Evolutionary conservation across 2,797 vertebrate genomes (phyloP).

Genomic region (Fistularia tabacaria): DNA sequence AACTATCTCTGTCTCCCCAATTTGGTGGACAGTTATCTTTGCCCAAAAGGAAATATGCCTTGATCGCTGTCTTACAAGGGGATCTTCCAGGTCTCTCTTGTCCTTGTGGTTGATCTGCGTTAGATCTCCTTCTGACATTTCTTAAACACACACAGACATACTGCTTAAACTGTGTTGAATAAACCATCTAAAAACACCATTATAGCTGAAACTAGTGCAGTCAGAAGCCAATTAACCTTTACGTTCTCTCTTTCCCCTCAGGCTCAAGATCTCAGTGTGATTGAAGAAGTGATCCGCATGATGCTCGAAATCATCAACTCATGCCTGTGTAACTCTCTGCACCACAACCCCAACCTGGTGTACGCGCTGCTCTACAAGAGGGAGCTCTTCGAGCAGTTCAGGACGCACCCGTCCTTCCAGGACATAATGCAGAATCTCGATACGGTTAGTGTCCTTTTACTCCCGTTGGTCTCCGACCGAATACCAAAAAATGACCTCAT

Average conservation of each 20-base stretch:
- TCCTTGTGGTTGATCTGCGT: not conserved
- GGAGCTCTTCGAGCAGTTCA: conserved; percentile 96
- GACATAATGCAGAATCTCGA: conserved; percentile 99
- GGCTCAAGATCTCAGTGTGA: conserved; percentile 96
- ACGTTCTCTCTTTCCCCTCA: conserved; percentile 58
- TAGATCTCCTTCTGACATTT: not conserved
- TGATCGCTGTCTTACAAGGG: no score
- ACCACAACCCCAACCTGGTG: conserved; percentile 97
- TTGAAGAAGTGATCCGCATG: conserved; percentile 98
- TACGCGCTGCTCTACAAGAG: conserved; percentile 95
- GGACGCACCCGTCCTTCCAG: conserved; percentile 94
- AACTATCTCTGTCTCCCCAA: no score
- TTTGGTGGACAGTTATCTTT: no score
- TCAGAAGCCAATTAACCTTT: conserved; percentile 71
- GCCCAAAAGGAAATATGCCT: no score
- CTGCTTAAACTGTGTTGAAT: conserved; percentile 2
- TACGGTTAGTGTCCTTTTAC: conserved; percentile 76
- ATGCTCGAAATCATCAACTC: conserved; percentile 99
- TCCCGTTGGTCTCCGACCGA: no score
- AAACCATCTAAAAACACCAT: conserved; percentile 34
- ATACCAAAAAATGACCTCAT: no score
- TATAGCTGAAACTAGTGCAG: conserved; percentile 58
- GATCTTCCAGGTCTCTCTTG: not conserved
- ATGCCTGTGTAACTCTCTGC: conserved; percentile 90
- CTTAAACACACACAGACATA: not conserved